These are phyloP conservation scores for Cebus imitator DNA, from an alignment of 2,113 vertebrate genomes.

Conservation along the genomic window DNA sequence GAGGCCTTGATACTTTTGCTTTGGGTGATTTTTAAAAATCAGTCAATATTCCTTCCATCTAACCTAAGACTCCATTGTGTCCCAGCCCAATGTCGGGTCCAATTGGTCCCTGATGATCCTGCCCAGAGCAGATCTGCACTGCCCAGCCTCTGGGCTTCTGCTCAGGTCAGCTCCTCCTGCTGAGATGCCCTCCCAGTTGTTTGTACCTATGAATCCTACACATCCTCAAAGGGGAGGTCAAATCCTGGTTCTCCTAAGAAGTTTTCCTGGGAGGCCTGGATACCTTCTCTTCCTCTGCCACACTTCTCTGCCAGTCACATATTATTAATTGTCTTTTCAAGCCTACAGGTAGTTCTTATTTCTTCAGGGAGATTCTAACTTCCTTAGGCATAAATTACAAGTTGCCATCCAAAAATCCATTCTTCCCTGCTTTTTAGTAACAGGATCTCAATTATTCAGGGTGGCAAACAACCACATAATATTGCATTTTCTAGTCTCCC, in stretches of 20 bases:
- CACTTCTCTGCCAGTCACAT: not conserved
- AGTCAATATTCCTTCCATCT: not conserved
- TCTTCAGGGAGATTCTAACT: not conserved
- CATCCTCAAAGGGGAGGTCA: not conserved
- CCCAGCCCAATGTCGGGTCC: not conserved
- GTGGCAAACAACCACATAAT: not conserved
- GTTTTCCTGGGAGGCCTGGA: not conserved
- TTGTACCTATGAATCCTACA: not conserved
- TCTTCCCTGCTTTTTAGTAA: not conserved
- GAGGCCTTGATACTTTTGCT: not conserved
- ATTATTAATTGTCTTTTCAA: not conserved
- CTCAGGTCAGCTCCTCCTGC: not conserved
- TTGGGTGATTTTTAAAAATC: not conserved
- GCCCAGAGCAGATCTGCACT: not conserved
- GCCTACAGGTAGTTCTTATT: not conserved
- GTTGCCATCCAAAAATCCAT: not conserved
- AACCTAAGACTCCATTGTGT: not conserved
- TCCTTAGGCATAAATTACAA: not conserved
- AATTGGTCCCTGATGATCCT: too few species aligned
- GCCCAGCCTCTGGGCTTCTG: not conserved
- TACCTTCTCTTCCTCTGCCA: not conserved
- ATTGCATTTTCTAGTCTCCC: not conserved
- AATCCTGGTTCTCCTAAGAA: not conserved
- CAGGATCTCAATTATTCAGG: not conserved
- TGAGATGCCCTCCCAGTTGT: not conserved